Conservation (phyloP, 2,113 vertebrate genomes). For the Ursus arctos region DNA sequence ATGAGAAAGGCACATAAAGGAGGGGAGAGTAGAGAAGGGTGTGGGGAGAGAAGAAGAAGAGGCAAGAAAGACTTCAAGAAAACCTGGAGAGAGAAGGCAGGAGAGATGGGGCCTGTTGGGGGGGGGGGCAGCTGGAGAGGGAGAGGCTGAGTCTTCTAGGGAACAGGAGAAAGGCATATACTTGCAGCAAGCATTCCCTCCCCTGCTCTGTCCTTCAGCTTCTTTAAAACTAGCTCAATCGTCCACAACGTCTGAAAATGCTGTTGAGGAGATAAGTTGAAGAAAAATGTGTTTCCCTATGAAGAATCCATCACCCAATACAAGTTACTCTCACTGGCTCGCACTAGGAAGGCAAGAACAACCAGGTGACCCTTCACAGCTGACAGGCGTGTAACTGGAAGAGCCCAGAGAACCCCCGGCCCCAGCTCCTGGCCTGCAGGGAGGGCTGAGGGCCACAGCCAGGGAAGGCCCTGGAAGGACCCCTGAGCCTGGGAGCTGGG, state of each 20-base stretch:
- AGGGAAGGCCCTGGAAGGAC: not conserved
- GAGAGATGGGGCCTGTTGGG: not conserved
- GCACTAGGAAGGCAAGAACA: not conserved
- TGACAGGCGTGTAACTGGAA: not conserved
- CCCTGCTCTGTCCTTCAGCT: not conserved
- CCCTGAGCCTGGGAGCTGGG: not conserved
- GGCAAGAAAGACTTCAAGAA: not conserved
- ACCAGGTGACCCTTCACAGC: not conserved
- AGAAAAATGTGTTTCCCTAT: slow-evolving; percentile 55
- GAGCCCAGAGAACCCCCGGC: not conserved
- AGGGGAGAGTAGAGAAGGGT: not conserved
- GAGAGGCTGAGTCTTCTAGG: not conserved
- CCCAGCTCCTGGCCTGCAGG: too few relatives aligned
- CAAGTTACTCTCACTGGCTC: not conserved
- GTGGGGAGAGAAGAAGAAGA: not conserved
- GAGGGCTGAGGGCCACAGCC: not conserved
- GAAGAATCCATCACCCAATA: not conserved
- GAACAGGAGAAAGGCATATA: not conserved
- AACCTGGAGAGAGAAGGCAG: not conserved
- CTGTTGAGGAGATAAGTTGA: slow-evolving; percentile 53
- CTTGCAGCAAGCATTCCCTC: not conserved
- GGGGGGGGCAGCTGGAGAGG: too few relatives aligned
- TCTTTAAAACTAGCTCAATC: slow-evolving; percentile 54
- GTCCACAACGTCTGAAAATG: not conserved
- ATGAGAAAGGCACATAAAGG: not conserved